Conservation (phyloP, 2,888 invertebrate species). For the Calameuta pallipes region DNA sequence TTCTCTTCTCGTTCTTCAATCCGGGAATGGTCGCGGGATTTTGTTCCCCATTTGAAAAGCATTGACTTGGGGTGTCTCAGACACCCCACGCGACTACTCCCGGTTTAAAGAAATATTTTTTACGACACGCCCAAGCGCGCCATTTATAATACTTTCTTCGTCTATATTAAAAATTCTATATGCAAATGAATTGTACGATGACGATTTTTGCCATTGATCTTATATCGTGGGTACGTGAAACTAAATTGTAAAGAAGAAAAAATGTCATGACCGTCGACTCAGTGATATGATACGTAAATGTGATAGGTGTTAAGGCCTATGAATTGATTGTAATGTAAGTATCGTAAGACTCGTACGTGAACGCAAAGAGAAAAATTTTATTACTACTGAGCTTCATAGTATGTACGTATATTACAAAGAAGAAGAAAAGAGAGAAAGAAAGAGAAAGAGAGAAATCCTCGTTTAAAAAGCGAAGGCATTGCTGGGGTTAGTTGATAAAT, state of each 20-base stretch:
- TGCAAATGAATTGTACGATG: not conserved
- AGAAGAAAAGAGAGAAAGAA: not conserved
- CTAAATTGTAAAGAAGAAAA: not conserved
- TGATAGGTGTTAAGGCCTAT: conserved; percentile 26
- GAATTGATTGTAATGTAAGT: conserved; percentile 25
- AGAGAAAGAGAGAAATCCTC: not conserved
- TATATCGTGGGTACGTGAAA: conserved; percentile 17
- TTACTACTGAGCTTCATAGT: not conserved
- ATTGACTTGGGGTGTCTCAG: too few relatives aligned
- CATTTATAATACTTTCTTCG: not conserved
- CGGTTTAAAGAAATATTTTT: not conserved
- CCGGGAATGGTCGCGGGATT: too few relatives aligned
- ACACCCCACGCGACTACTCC: too few relatives aligned
- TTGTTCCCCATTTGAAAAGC: too few relatives aligned
- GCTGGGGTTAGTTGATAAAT: not conserved
- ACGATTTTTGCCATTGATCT: conserved; percentile 4
- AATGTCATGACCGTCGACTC: conserved; percentile 12
- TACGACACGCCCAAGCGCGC: not conserved
- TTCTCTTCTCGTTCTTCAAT: not conserved
- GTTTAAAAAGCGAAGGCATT: not conserved
- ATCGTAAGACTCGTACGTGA: conserved; percentile 18
- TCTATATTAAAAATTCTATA: not conserved
- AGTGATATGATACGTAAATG: conserved; percentile 26
- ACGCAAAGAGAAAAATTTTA: not conserved
- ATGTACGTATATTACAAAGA: not conserved